Evolutionary conservation across 2,888 invertebrate species (phyloP), one percentile per base, ranked within the genome.

Genomic region (Amorpha juglandis): DNA sequence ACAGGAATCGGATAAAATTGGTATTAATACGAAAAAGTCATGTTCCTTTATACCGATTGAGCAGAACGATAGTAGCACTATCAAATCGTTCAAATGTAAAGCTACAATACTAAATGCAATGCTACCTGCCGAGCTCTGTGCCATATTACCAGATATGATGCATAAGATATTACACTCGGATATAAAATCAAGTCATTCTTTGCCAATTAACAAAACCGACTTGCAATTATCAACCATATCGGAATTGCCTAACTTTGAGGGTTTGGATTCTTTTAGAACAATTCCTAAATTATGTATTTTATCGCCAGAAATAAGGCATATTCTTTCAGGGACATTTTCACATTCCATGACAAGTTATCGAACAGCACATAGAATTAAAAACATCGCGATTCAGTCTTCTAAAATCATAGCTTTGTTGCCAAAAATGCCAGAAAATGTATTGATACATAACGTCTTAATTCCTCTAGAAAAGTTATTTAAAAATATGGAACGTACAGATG

Each of bases 51-150:
- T 82, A 35, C 85, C 87, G 35, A 8, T 87, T 9, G 66, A 74
- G 19, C 69, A 75, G 52, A 77, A 78, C 16, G 78, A 83, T 12
- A 82, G 77, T 70, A 72, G 84, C 14, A 82, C 83, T 0, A n/a
- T n/a, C n/a, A 86, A 80, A 68, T 71, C 87, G 66, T 88, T 84
- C 62, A 91, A 91, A 79, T 89, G 84, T 72, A 83, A 88, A 72
- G 86, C 81, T 16, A 81, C 82, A 19, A 84, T 92, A 55, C 58
- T 86, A 1, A 91, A 92, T 72, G 82, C 88, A 11, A 78, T 84
- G 68, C 77, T 92, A 62, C 92, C 92, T 8, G 92, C 91, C 16
- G 89, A 91, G 68, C 74, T 92, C 64, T 92, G 92, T 66, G 87
- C 80, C 67, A 81, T 92, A 67, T 68, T 92, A 63, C 92, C 92